Conservation (phyloP, 2,888 invertebrate genomes). For the Himalopsyche anomala region DNA sequence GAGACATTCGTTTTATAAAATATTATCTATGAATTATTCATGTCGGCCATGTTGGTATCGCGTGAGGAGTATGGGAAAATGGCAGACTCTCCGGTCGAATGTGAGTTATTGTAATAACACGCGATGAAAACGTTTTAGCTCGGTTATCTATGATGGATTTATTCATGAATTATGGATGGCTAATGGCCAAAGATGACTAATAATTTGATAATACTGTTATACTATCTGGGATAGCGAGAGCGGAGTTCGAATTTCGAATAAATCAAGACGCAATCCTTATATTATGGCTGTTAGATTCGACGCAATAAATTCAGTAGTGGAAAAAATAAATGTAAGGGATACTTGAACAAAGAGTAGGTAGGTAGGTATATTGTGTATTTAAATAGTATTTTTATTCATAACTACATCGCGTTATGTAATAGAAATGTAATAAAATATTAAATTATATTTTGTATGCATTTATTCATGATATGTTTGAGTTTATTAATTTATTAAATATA, state of each 20-base stretch:
- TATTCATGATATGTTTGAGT: too few species aligned
- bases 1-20: constrained; percentile 62
- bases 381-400: too few species aligned
- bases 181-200: constrained; percentile 26
- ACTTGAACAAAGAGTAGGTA: too few species aligned
- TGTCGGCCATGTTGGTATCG: constrained; percentile 44
- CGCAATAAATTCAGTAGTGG: too few species aligned
- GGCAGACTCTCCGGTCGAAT: neutral
- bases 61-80: neutral
- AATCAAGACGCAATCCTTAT: neutral
- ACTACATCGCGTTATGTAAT: too few species aligned
- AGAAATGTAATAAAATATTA: too few species aligned
- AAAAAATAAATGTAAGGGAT: too few species aligned
- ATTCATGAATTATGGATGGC: constrained; percentile 21
- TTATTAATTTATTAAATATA: too few species aligned
- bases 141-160: neutral
- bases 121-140: constrained; percentile 3
- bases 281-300: too few species aligned
- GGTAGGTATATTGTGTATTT: too few species aligned
- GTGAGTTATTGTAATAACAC: constrained; percentile 15
- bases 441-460: too few species aligned
- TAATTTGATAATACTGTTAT: constrained; percentile 22
- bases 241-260: neutral
- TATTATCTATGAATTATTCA: constrained; percentile 62
- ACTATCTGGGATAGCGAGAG: neutral